Percentiles rank a stretch among this genome's conserved stretches.
phyloP scores from a whole-genome alignment of 2,888 invertebrate species.

The Spialia ferax region DNA sequence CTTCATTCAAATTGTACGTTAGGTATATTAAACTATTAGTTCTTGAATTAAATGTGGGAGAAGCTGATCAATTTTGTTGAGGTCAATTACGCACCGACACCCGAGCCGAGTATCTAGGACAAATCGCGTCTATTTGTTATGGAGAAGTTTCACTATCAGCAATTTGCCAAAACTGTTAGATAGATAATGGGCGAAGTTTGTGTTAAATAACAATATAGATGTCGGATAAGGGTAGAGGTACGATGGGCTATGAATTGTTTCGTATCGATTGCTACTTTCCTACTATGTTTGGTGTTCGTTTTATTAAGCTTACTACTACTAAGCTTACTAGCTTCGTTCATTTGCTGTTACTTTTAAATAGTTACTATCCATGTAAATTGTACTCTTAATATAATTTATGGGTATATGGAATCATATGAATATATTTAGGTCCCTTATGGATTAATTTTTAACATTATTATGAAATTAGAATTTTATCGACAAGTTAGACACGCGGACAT shows the following conservation, averaged over 20 bases:
- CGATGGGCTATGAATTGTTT: neutral
- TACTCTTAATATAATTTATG: no score
- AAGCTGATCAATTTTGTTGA: slow-evolving; percentile 57
- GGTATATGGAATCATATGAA: no score
- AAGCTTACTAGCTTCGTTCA: no score
- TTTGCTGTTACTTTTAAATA: no score
- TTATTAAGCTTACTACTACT: no score
- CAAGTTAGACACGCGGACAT: no score
- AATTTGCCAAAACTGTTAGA: slow-evolving; percentile 71
- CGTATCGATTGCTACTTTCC: no score
- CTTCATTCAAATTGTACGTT: slow-evolving; percentile 27
- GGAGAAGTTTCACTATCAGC: slow-evolving; percentile 73
- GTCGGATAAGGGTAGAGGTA: slow-evolving; percentile 5
- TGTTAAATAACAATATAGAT: slow-evolving; percentile 45
- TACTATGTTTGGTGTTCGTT: no score
- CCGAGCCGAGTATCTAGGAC: slow-evolving; percentile 55
- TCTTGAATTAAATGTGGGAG: slow-evolving; percentile 43
- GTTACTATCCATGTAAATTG: no score
- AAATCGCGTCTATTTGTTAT: slow-evolving; percentile 75
- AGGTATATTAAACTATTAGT: slow-evolving; percentile 43
- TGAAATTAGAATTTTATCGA: no score
- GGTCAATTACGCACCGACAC: slow-evolving; percentile 53
- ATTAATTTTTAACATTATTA: no score
- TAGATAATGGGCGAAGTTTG: slow-evolving; percentile 63
- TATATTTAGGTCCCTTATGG: no score